Percentiles rank a stretch among this genome's conserved stretches.
Evolutionary conservation across 2,797 vertebrate species (phyloP).

Genomic region (Syngnathus acus): DNA sequence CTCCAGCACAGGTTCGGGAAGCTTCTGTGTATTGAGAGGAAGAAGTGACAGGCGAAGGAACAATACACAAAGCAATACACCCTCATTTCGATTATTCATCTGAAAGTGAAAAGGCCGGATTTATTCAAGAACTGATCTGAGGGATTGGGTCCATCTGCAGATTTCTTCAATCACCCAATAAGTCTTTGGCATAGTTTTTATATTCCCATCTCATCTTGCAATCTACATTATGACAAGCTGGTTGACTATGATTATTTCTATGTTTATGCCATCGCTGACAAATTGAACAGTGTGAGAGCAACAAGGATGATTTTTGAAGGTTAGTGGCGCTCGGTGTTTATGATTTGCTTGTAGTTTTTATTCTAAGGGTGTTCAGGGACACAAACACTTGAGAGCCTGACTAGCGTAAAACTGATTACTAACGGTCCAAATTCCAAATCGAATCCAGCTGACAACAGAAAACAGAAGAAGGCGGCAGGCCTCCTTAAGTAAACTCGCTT

Average conservation of each 20-base stretch:
- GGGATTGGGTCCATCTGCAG: conserved; percentile 27
- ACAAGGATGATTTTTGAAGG: conserved; percentile 15
- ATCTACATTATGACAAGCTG: conserved; percentile 17
- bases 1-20: conserved; percentile 40
- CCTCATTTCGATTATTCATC: conserved; percentile 51
- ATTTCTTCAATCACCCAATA: conserved; percentile 39
- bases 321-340: conserved; percentile 10
- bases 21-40: conserved; percentile 38
- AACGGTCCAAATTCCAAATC: conserved; percentile 63
- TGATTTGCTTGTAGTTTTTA: conserved; percentile 7
- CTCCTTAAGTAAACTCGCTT: conserved; percentile 62
- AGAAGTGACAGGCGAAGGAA: conserved; percentile 50
- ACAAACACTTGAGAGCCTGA: conserved; percentile 35
- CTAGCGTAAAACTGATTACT: conserved; percentile 55
- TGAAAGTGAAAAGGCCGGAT: conserved; percentile 31
- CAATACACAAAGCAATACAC: conserved; percentile 32
- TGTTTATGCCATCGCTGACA: background rate
- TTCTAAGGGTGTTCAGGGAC: conserved; percentile 24
- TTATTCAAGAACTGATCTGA: conserved; percentile 39
- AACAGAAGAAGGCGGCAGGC: conserved; percentile 39
- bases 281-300: conserved; percentile 14
- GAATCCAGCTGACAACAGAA: conserved; percentile 57
- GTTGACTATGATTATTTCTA: conserved; percentile 13
- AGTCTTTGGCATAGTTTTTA: conserved; percentile 17
- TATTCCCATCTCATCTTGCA: conserved; percentile 14